A percentile compares a stretch with the other conserved stretches of the same genome.
These are phyloP conservation scores for Amblyornis subalaris DNA, from an alignment of 2,113 vertebrate genomes.

Conservation along the genomic window DNA sequence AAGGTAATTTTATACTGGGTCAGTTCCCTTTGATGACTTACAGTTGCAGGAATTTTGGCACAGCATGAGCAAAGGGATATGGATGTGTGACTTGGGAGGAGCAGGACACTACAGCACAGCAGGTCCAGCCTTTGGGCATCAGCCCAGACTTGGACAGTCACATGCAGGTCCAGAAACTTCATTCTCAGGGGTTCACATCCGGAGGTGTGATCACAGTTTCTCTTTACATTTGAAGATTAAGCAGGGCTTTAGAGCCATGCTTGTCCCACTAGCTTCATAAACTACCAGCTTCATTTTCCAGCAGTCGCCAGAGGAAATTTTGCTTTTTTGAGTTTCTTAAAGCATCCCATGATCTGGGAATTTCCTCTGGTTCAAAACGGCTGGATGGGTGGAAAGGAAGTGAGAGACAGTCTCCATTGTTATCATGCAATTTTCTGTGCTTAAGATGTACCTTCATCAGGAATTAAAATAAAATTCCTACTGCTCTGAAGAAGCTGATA, in stretches of 20 bases:
- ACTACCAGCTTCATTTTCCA: not conserved
- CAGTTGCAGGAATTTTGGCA: not conserved
- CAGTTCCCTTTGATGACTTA: not conserved
- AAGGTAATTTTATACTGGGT: not conserved
- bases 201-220: not conserved
- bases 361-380: not conserved
- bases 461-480: slow-evolving; percentile 28
- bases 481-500: slow-evolving; percentile 3
- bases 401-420: not conserved
- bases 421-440: not conserved
- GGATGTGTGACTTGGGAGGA: not conserved
- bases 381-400: not conserved
- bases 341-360: not conserved
- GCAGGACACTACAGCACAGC: not conserved
- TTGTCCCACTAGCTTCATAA: not conserved
- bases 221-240: not conserved
- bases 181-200: not conserved
- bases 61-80: not conserved
- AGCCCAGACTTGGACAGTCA: not conserved
- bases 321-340: not conserved
- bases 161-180: not conserved
- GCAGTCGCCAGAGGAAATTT: not conserved
- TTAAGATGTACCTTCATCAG: not conserved
- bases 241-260: not conserved
- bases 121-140: not conserved